Evolutionary conservation across 1,140 invertebrate species (phyloP).

Genomic region (Pissodes strobi): DNA sequence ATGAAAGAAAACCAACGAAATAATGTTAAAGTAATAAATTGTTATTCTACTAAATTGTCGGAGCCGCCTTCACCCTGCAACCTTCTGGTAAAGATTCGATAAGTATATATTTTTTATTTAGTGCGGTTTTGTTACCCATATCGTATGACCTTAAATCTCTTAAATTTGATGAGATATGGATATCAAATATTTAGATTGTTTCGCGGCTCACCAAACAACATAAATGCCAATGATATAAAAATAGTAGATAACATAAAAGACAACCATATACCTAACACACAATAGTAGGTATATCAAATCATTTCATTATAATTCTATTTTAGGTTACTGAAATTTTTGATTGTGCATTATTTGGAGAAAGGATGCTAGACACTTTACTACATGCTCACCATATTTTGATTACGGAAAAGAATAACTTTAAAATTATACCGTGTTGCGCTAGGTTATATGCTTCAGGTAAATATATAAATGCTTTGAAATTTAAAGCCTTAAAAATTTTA

Average conservation of each 20-base stretch:
- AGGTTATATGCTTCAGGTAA: constrained; percentile 66
- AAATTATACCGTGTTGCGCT: constrained; percentile 66
- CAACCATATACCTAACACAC: no score
- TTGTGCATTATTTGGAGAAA: constrained; percentile 76
- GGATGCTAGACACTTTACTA: constrained; percentile 66
- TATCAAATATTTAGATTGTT: background rate
- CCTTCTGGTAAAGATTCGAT: constrained; percentile 54
- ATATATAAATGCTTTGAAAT: no score
- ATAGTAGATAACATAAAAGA: background rate
- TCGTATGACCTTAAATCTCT: no score
- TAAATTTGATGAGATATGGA: background rate
- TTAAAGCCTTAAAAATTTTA: no score
- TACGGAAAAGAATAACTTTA: constrained; percentile 48
- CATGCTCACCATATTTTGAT: constrained; percentile 71
- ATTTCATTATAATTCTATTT: no score
- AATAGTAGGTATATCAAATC: no score
- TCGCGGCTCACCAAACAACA: no score
- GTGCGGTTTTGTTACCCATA: background rate
- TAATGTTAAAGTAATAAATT: constrained; percentile 58
- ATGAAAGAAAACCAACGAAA: constrained; percentile 62
- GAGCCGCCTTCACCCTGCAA: constrained; percentile 63
- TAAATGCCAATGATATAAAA: background rate
- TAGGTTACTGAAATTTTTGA: constrained; percentile 81
- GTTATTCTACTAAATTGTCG: constrained; percentile 60
- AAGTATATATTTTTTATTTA: background rate